Base-by-base conservation (phyloP, 2,888 invertebrate genomes). In the Entomobrya multifasciata region DNA sequence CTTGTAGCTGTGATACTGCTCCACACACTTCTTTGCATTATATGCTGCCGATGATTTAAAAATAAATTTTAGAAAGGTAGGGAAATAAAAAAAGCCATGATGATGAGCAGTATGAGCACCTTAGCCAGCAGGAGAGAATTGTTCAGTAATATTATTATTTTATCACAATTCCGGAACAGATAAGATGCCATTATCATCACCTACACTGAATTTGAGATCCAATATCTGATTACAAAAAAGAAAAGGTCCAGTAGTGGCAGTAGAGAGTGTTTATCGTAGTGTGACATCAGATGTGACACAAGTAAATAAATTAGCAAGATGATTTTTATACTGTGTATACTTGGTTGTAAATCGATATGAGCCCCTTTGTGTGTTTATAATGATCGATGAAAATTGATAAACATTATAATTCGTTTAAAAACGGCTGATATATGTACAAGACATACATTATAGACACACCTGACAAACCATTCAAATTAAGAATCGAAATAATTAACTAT, bases 341-440 rank as follows among this genome's bases (percentile, higher is more conserved):
- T 49, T n/a, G n/a, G n/a, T n/a, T 57, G 86, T 36, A 74, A 86
- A 79, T 36, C 67, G 86, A 86, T 79, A 86, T 79, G 47, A 79
- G 49, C 65, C 62, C 79, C 79, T 79, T 79, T 79, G 79, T 72
- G 62, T 79, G 86, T 49, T 74, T 74, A n/a, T n/a, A 79, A 62
- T 49, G 86, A 79, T 57, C 78, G 70, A 78, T 84, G 36, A 17
- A 47, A 6, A 47, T n/a, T 57, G 67, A 70, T 82, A 62, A 72
- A n/a, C n/a, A n/a, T n/a, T n/a, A n/a, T n/a, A 17, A 22, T 17
- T 36, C 11, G 8, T 5, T 65, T 8, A n/a, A 15, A 36, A 65
- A 2, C 13, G 47, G 47, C 22, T 20, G 72, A 49, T 3, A 49
- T 55, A n/a, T 30, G 20, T 20, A 17, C 55, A n/a, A 22, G 17